These are phyloP conservation scores for Apodemus sylvaticus DNA, from an alignment of 2,113 vertebrate genomes.

Conservation along the genomic window DNA sequence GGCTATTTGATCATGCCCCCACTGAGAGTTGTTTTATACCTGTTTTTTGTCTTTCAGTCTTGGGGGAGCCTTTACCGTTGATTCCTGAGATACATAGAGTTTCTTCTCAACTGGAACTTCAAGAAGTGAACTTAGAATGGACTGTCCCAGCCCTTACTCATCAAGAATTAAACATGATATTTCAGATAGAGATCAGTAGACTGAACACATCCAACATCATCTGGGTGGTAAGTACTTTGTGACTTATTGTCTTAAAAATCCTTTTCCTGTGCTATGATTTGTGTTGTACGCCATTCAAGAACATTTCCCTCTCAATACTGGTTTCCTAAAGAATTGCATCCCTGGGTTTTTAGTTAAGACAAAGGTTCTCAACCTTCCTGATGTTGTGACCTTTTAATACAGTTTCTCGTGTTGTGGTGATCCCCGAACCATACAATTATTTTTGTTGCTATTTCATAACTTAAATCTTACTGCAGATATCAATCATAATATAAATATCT, in stretches of 20 bases:
- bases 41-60: constrained; percentile 74
- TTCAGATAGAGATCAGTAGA: constrained; percentile 84
- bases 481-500: neutral
- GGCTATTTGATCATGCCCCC: neutral
- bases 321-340: neutral
- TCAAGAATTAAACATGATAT: constrained; percentile 77
- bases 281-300: neutral
- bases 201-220: constrained; percentile 41
- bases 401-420: neutral
- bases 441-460: neutral
- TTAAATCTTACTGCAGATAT: neutral
- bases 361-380: neutral
- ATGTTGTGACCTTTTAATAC: neutral
- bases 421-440: neutral
- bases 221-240: constrained; percentile 81
- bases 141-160: constrained; percentile 54
- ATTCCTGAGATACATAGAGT: constrained; percentile 60
- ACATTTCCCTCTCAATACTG: neutral
- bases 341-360: neutral
- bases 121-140: constrained; percentile 83
- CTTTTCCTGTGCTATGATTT: neutral
- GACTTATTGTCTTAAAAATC: constrained; percentile 1
- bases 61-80: constrained; percentile 19
- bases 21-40: neutral
- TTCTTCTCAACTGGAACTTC: constrained; percentile 64